A percentile compares a stretch with the other conserved stretches of the same genome.
phyloP scores from a whole-genome alignment of 1,140 invertebrate genomes.

The Bombus pascuorum region DNA sequence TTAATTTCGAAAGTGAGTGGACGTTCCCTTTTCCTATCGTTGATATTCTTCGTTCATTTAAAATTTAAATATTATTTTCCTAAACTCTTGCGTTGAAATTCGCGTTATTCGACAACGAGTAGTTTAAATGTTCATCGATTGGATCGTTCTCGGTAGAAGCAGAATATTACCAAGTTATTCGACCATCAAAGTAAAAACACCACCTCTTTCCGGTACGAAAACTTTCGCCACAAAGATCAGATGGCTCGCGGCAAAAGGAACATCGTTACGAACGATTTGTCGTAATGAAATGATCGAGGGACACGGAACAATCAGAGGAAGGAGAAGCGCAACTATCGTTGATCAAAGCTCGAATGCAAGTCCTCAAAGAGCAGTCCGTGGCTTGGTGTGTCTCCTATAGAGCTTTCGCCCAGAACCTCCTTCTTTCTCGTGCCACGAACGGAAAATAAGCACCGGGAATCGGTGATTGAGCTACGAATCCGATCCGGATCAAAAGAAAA shows the following conservation, averaged over 20 bases:
- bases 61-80: too few relatives aligned
- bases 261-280: slow-evolving; percentile 10
- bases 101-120: not conserved
- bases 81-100: not conserved
- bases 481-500: slow-evolving; percentile 42
- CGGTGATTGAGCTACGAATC: slow-evolving; percentile 12
- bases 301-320: slow-evolving; percentile 14
- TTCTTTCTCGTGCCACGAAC: slow-evolving; percentile 18
- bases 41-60: too few relatives aligned
- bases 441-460: slow-evolving; percentile 49
- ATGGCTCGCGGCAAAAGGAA: not conserved
- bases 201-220: not conserved
- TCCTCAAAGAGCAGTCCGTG: slow-evolving; percentile 43
- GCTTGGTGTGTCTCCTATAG: not conserved
- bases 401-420: not conserved
- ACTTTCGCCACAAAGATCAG: not conserved
- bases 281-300: slow-evolving; percentile 16
- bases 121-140: not conserved
- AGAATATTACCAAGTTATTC: not conserved
- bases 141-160: not conserved
- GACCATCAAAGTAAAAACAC: not conserved
- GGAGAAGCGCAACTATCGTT: slow-evolving; percentile 6
- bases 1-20: too few relatives aligned
- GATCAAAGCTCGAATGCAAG: slow-evolving; percentile 44
- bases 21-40: too few relatives aligned